Evolutionary conservation across 2,113 vertebrate genomes (phyloP).

Genomic region (Lepus timidus): DNA sequence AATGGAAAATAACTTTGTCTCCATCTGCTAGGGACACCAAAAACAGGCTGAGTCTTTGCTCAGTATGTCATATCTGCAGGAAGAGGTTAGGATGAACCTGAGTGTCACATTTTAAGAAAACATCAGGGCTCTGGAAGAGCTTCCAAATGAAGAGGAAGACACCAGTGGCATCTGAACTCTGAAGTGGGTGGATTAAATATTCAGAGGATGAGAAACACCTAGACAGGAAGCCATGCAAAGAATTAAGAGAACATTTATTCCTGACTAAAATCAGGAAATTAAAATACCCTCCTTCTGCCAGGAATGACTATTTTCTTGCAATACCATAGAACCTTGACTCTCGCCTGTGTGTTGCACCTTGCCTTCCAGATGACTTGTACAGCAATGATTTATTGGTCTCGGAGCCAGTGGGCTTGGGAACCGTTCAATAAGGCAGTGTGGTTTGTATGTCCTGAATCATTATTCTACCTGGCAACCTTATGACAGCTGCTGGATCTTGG

Average conservation of each 20-base stretch:
- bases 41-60: slow-evolving; percentile 60
- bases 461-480: slow-evolving; percentile 70
- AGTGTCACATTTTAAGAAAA: slow-evolving; percentile 26
- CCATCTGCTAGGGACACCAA: slow-evolving; percentile 64
- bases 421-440: slow-evolving; percentile 70
- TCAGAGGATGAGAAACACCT: not conserved
- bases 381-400: slow-evolving; percentile 68
- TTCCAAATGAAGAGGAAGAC: slow-evolving; percentile 54
- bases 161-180: not conserved
- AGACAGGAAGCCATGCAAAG: not conserved
- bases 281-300: fast-evolving
- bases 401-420: slow-evolving; percentile 67
- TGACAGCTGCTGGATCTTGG: slow-evolving; percentile 74
- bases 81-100: slow-evolving; percentile 16
- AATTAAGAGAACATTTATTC: not conserved
- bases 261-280: not conserved
- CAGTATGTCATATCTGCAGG: slow-evolving; percentile 67
- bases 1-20: slow-evolving; percentile 67
- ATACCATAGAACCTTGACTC: slow-evolving; percentile 45
- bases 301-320: slow-evolving; percentile 14
- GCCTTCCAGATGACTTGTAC: slow-evolving; percentile 65
- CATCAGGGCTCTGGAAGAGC: slow-evolving; percentile 43
- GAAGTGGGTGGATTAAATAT: not conserved
- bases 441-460: slow-evolving; percentile 63
- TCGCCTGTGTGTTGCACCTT: slow-evolving; percentile 42